Conservation (phyloP, 2,797 vertebrate species). For the Pantherophis alleghaniensis region DNA sequence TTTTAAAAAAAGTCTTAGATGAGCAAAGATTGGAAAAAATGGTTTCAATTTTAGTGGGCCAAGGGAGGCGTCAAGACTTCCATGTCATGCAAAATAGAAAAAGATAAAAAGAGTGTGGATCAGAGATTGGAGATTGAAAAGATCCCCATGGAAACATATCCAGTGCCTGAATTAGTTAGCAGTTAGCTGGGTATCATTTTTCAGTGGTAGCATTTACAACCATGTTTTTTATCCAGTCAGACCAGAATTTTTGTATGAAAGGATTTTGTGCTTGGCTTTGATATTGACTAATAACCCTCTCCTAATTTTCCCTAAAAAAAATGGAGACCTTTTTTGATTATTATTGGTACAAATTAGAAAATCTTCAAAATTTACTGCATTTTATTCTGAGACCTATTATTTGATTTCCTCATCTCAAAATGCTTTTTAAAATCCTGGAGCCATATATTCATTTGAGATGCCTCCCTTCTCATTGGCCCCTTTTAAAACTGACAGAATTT, state of each 20-base stretch:
- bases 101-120: background rate
- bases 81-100: background rate
- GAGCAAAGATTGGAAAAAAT: background rate
- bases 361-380: background rate
- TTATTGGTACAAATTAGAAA: background rate
- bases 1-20: background rate
- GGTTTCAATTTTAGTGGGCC: background rate
- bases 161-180: background rate
- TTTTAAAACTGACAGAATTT: background rate
- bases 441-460: background rate
- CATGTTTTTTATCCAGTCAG: background rate
- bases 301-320: background rate
- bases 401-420: background rate
- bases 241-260: background rate
- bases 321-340: background rate
- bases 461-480: background rate
- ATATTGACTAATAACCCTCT: background rate
- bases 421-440: background rate
- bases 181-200: background rate
- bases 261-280: background rate
- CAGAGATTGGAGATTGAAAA: background rate
- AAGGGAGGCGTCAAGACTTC: background rate
- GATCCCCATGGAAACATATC: background rate
- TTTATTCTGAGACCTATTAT: background rate
- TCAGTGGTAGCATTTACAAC: background rate